Evolutionary conservation across 2,113 vertebrate species (phyloP).

Genomic region (Nymphicus hollandicus): DNA sequence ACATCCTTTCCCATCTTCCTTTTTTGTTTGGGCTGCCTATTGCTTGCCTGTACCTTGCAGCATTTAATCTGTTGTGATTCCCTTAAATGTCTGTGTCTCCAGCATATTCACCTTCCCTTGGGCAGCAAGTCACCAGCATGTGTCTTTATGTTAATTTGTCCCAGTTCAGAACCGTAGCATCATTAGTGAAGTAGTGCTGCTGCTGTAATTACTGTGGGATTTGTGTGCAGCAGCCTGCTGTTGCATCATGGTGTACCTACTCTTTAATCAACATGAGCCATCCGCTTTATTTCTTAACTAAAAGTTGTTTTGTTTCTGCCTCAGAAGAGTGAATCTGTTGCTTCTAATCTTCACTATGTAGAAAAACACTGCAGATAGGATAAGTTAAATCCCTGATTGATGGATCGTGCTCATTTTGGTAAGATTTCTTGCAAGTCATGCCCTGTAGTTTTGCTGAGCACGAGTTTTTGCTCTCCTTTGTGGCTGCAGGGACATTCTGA

Average conservation of each 20-base stretch:
- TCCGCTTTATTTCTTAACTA: constrained; percentile 70
- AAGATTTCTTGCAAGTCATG: background rate
- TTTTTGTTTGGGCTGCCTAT: background rate
- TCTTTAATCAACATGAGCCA: constrained; percentile 65
- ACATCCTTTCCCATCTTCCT: background rate
- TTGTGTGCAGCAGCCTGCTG: constrained; percentile 33
- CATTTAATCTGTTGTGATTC: constrained; percentile 5
- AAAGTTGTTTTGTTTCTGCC: constrained; percentile 53
- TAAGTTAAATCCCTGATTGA: background rate
- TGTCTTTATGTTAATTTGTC: constrained; percentile 59
- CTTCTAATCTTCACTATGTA: constrained; percentile 26
- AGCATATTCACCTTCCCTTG: constrained; percentile 15
- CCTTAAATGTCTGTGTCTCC: background rate
- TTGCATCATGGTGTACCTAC: constrained; percentile 23
- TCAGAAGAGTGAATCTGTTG: constrained; percentile 13
- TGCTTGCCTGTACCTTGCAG: background rate
- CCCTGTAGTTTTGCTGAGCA: fast-evolving
- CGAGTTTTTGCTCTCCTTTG: background rate
- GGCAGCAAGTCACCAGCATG: constrained; percentile 9
- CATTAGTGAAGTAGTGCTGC: constrained; percentile 36
- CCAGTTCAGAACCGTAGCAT: constrained; percentile 47
- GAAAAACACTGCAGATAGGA: background rate
- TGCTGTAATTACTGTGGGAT: constrained; percentile 67
- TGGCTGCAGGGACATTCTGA: background rate
- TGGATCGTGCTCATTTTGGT: background rate